Percentiles rank a stretch among this genome's conserved stretches.
Conservation (phyloP, 2,113 vertebrate species). For the Abramis brama region DNA sequence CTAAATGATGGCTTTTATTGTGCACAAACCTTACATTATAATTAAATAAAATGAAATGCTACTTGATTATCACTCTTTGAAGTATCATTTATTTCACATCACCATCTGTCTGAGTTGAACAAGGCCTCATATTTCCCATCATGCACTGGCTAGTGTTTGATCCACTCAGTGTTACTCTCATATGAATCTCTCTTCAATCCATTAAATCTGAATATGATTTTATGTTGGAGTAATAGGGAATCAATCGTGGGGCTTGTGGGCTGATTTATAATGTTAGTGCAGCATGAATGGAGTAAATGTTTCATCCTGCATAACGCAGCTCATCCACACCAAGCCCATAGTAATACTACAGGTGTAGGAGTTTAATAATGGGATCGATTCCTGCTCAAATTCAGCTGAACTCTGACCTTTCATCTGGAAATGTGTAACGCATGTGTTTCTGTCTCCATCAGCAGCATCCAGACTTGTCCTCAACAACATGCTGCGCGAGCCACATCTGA, state of each 20-base stretch:
- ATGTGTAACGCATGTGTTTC: neutral
- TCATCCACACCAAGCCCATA: slow-evolving; percentile 46
- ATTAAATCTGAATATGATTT: slow-evolving; percentile 78
- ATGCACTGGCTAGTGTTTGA: slow-evolving; percentile 37
- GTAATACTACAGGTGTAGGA: neutral
- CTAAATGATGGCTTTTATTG: neutral
- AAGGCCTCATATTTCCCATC: slow-evolving; percentile 11
- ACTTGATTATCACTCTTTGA: neutral
- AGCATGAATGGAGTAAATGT: slow-evolving; percentile 67
- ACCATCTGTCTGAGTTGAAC: neutral
- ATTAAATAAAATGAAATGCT: neutral
- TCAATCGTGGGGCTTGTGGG: slow-evolving; percentile 66
- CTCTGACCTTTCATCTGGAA: neutral
- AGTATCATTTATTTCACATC: neutral
- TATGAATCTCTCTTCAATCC: slow-evolving; percentile 66
- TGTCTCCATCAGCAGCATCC: slow-evolving; percentile 77
- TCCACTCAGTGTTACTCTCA: slow-evolving; percentile 57
- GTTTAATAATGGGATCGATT: neutral
- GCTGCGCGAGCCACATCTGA: slow-evolving; percentile 92
- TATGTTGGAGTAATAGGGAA: slow-evolving; percentile 66
- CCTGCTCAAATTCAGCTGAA: neutral
- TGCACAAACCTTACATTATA: neutral
- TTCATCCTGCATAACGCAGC: slow-evolving; percentile 71
- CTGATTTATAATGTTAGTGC: slow-evolving; percentile 79
- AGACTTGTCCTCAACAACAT: slow-evolving; percentile 91